Base-by-base conservation (phyloP, 2,113 vertebrate genomes). In the Myotis yumanensis region DNA sequence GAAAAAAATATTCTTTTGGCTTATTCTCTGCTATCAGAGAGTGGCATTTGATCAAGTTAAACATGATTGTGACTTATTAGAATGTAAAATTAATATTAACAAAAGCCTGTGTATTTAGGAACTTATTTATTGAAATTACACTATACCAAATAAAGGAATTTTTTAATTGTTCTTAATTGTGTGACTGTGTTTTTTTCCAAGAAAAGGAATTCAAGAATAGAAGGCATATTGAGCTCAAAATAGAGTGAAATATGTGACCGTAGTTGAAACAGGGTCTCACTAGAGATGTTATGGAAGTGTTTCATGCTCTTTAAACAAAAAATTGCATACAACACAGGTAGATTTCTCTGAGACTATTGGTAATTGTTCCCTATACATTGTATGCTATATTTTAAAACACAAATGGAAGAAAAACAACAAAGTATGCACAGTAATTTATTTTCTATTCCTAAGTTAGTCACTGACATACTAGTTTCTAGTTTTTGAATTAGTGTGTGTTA, bases 401-500 rank as follows among this genome's bases (percentile, higher is more conserved):
- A 83, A 82, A 40, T 66, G 43, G 7, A 71, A 84, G 18, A 54
- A 89, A 86, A 89, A 12, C 5, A 28, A 25, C 4, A 79, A 81
- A 91, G 17, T 68, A n/a, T 77, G 64, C 79, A 81, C 25, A 62
- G 35, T 82, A 18, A 64, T 86, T 96, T 14, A 86, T 88, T 73
- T 90, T 71, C 25, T 86, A n/a, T 7, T 37, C 17, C 73, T 86
- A 57, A 40, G 10, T 57, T 35, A 59, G 37, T 96, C 28, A 73
- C 72, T 22, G 0, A 59, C 72, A 77, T 4, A 22, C 1, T 52
- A 51, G 10, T 88, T 89, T 87, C 52, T 89, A 91, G 46, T 54
- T 90, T 92, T 95, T 94, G 37, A 94, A 87, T 80, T 79, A 73
- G 11, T 71, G 9, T 77, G 75, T 94, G 88, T 94, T 95, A 94